A percentile compares a stretch with the other conserved stretches of the same genome.
Evolutionary conservation across 2,113 vertebrate genomes (phyloP).

Genomic region (Gobiocypris rarus): DNA sequence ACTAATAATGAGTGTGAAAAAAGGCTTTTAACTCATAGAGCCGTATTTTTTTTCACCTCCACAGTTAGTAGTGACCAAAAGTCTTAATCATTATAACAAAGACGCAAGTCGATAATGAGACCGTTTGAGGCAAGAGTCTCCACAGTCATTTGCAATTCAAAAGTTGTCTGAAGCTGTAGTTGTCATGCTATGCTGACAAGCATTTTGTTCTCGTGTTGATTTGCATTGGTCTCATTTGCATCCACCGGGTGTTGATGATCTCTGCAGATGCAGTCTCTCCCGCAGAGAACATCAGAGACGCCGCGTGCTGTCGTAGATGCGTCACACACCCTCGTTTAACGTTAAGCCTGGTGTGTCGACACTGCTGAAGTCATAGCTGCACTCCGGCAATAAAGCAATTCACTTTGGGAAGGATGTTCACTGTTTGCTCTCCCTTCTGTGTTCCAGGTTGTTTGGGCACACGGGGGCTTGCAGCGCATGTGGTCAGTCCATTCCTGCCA

Average conservation of each 20-base stretch:
- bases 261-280: slow-evolving; percentile 16
- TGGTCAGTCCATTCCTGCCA: slow-evolving; percentile 82
- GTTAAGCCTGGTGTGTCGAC: background rate
- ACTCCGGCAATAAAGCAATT: background rate
- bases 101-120: background rate
- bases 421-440: slow-evolving; percentile 29
- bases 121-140: background rate
- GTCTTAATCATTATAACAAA: background rate
- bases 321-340: background rate
- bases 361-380: background rate
- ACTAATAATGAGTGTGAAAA: slow-evolving; percentile 4
- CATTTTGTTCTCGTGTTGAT: slow-evolving; percentile 36
- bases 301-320: slow-evolving; percentile 9
- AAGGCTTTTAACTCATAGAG: background rate
- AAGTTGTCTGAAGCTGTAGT: slow-evolving; percentile 20
- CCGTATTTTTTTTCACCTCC: background rate
- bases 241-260: slow-evolving; percentile 25
- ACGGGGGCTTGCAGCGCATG: slow-evolving; percentile 81
- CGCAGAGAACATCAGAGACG: slow-evolving; percentile 13
- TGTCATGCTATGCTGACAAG: slow-evolving; percentile 13
- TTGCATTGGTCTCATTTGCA: slow-evolving; percentile 52
- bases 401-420: background rate
- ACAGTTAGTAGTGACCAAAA: slow-evolving; percentile 5
- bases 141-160: slow-evolving; percentile 52
- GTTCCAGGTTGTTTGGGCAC: slow-evolving; percentile 80